Evolutionary conservation across 2,888 invertebrate species (phyloP), one percentile per base, ranked within the genome.

Genomic region (Drosophila merina): DNA sequence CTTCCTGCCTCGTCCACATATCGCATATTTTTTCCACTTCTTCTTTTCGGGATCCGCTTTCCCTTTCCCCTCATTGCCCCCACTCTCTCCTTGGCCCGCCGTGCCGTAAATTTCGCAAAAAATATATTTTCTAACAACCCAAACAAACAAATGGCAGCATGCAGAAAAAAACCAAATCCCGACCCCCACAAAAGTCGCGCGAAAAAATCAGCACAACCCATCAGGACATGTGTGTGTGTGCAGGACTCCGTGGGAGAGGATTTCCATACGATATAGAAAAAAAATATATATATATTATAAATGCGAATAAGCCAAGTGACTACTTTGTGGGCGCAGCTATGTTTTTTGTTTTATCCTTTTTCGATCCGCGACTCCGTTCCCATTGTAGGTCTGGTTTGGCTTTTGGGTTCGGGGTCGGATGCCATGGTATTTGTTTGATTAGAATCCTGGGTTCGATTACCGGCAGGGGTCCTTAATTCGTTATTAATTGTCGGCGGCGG

Each of bases 121-220:
- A 84, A 86, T 87, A 87, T 86, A 85, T 87, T 86, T 86, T 88
- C 86, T 86, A 87, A 86, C 88, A 88, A 77, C 78, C 86, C 79
- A 86, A 86, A 84, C 86, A 84, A 87, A 86, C 84, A 86, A 80
- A 86, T 68, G 69, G 74, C 80, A 71, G 75, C 63, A 57, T 57
- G 38, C 52, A 74, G 73, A 60, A 58, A 64, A 83, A 72, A 74
- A 72, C 79, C 82, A 36, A 78, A 76, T 68, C 80, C 74, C 76
- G 72, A 77, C 71, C 73, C 74, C 78, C 76, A 79, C 78, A 79
- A 84, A 86, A 86, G 81, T 81, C 69, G 62, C 81, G 86, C 79
- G 79, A 81, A 80, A 83, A 83, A 74, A 77, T 82, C 77, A 76
- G 58, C 63, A 72, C 51, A 47, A 38, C 26, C 52, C 64, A 10